These are phyloP conservation scores for Sinohyriopsis cumingii DNA, from an alignment of 2,888 invertebrate species.

Conservation along the genomic window DNA sequence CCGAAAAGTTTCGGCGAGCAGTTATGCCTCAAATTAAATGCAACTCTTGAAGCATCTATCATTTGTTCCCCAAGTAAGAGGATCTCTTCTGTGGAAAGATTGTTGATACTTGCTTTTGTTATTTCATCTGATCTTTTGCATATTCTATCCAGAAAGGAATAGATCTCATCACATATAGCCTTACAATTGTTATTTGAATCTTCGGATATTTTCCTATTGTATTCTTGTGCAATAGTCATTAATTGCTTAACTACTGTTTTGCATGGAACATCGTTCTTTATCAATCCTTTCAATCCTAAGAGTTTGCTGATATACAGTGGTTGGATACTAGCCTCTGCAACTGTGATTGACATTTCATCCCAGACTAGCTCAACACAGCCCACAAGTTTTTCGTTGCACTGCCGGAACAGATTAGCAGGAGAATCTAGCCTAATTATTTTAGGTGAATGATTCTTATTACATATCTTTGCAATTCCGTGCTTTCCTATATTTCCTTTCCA, in stretches of 20 bases:
- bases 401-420: conserved; percentile 15
- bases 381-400: conserved; percentile 6
- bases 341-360: conserved; percentile 9
- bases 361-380: conserved; percentile 17
- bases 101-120: background rate
- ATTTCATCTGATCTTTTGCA: too few species aligned
- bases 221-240: background rate
- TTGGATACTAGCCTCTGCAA: too few species aligned
- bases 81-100: conserved; percentile 7
- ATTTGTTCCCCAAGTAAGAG: conserved; percentile 17
- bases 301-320: background rate
- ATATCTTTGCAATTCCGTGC: too few species aligned
- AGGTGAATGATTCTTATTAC: background rate
- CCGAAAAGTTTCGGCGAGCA: conserved; percentile 19
- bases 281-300: background rate
- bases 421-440: conserved; percentile 12
- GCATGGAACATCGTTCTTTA: background rate
- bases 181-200: background rate
- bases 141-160: conserved; percentile 2
- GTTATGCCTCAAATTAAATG: conserved; percentile 8
- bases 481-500: conserved; percentile 37
- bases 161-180: conserved; percentile 7
- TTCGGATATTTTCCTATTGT: background rate
- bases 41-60: conserved; percentile 13
- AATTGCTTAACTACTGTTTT: conserved; percentile 13